These are phyloP conservation scores for Scaptodrosophila latifasciaeformis DNA, from an alignment of 2,888 invertebrate species.

Conservation along the genomic window DNA sequence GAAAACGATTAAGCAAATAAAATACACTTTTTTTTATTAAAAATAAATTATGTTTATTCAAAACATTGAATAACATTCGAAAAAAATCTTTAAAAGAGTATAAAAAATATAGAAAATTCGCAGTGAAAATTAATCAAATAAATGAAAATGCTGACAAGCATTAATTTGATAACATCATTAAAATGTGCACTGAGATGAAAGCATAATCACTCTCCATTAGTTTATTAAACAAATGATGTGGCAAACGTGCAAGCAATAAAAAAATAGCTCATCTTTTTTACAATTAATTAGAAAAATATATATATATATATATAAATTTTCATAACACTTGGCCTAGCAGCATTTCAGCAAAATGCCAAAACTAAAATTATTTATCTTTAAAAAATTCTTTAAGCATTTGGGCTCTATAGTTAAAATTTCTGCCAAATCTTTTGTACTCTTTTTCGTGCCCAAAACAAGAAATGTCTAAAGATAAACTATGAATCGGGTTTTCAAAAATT, in stretches of 20 bases:
- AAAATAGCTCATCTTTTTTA: neutral
- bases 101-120: neutral
- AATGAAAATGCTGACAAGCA: constrained; percentile 42
- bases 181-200: constrained; percentile 22
- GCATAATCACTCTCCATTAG: constrained; percentile 28
- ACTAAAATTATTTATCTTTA: neutral
- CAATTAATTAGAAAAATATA: too few species aligned
- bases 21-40: neutral
- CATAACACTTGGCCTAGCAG: neutral
- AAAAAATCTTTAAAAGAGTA: neutral
- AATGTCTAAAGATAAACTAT: too few species aligned
- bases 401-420: too few species aligned
- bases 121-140: constrained; percentile 38
- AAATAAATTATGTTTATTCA: too few species aligned
- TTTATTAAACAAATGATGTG: constrained; percentile 20
- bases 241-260: neutral
- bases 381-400: neutral
- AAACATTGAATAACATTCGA: constrained; percentile 1
- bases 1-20: constrained; percentile 19
- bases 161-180: constrained; percentile 39
- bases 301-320: too few species aligned
- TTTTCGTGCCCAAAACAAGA: too few species aligned
- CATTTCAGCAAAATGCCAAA: neutral
- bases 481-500: too few species aligned
- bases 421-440: too few species aligned